A percentile compares a stretch with the other conserved stretches of the same genome.
Evolutionary conservation across 2,797 vertebrate species (phyloP).

Genomic region (Threskiornis aethiopicus): DNA sequence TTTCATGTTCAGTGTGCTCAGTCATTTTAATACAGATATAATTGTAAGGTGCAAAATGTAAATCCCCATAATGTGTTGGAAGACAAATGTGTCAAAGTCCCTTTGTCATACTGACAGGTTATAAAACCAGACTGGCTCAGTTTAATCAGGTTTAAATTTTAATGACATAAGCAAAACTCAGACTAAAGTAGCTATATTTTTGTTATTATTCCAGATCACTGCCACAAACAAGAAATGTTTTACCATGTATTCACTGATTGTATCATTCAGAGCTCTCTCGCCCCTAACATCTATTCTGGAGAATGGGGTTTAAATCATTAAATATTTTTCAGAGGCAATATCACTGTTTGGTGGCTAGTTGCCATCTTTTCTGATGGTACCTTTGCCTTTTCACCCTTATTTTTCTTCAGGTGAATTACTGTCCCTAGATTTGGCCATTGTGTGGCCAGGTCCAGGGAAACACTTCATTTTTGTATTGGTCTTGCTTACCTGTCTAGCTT

Average conservation of each 20-base stretch:
- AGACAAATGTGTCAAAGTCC: slow-evolving; percentile 61
- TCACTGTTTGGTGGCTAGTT: background rate
- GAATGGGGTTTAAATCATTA: background rate
- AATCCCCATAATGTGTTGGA: slow-evolving; percentile 41
- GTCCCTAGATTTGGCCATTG: background rate
- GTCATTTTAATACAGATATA: slow-evolving; percentile 60
- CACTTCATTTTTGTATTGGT: rapidly evolving
- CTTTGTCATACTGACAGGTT: slow-evolving; percentile 58
- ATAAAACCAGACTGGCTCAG: slow-evolving; percentile 50
- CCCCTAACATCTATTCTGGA: background rate
- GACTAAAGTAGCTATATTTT: background rate
- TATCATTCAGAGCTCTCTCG: background rate
- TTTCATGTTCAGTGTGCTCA: slow-evolving; percentile 18
- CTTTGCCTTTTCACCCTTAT: background rate
- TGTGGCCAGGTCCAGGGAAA: background rate
- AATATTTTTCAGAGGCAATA: background rate
- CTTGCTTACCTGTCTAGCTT: background rate
- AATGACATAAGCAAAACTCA: slow-evolving; percentile 64
- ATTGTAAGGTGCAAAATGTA: slow-evolving; percentile 63
- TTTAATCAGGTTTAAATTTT: slow-evolving; percentile 63
- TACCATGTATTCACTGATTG: slow-evolving; percentile 17
- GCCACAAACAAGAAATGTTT: background rate
- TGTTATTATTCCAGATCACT: slow-evolving; percentile 37
- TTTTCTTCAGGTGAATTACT: background rate
- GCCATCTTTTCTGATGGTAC: background rate